A percentile compares a stretch with the other conserved stretches of the same genome.
phyloP scores from a whole-genome alignment of 2,888 invertebrate species.

The Trilocha varians region DNA sequence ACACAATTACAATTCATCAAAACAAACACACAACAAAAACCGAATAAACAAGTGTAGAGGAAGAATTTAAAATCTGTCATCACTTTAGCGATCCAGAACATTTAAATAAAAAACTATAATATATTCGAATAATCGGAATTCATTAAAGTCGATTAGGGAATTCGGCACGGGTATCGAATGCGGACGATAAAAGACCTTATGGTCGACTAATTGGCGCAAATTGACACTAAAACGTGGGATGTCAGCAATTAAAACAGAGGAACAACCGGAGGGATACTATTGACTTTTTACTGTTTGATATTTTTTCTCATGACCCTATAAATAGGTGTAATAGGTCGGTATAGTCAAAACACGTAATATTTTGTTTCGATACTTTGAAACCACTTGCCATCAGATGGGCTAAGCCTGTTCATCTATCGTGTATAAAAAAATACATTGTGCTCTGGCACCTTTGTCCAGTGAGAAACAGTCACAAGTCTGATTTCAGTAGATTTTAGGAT shows the following conservation, averaged over 20 bases:
- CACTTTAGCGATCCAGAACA: conserved; percentile 60
- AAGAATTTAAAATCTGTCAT: conserved; percentile 72
- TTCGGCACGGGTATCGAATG: conserved; percentile 34
- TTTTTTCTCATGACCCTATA: no score
- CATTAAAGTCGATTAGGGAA: conserved; percentile 57
- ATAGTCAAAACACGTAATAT: no score
- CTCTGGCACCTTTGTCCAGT: no score
- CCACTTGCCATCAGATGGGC: no score
- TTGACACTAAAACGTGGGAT: conserved; percentile 40
- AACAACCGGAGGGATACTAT: conserved; percentile 11
- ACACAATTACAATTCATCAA: conserved; percentile 30
- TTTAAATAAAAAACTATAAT: conserved; percentile 44
- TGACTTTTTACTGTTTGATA: no score
- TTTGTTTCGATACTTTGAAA: no score
- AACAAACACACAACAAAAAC: conserved; percentile 47
- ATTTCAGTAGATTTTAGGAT: no score
- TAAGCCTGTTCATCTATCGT: no score
- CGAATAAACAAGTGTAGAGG: conserved; percentile 61
- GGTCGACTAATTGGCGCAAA: conserved; percentile 44
- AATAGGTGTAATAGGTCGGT: no score
- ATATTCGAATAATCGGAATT: conserved; percentile 52
- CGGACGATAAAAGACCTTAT: conserved; percentile 36
- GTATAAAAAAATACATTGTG: no score
- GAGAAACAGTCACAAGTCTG: no score
- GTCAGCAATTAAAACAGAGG: conserved; percentile 34